A percentile compares a stretch with the other conserved stretches of the same genome.
Conservation (phyloP, 2,888 invertebrate species). For the Meganola albula region DNA sequence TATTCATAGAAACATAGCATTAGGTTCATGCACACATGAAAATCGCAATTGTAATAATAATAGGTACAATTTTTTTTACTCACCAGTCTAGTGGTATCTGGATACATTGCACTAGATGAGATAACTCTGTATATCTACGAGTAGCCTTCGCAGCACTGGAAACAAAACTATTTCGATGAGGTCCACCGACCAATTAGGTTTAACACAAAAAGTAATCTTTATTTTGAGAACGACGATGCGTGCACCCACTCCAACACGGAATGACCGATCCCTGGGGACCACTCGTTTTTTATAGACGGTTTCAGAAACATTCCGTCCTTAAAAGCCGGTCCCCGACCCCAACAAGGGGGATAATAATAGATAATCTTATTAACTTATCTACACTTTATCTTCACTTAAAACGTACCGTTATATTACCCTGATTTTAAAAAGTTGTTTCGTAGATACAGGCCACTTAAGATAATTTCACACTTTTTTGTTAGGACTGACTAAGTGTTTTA, state of each 20-base stretch:
- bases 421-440: slow-evolving; percentile 61
- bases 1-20: too few relatives aligned
- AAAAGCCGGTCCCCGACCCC: slow-evolving; percentile 71
- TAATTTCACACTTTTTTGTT: slow-evolving; percentile 71
- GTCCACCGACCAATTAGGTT: slow-evolving; percentile 34
- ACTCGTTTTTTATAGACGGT: slow-evolving; percentile 73
- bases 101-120: slow-evolving; percentile 45
- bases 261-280: slow-evolving; percentile 68
- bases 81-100: slow-evolving; percentile 46
- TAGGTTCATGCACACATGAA: too few relatives aligned
- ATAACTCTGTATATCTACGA: slow-evolving; percentile 38
- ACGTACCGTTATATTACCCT: slow-evolving; percentile 69
- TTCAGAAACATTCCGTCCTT: slow-evolving; percentile 71
- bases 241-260: slow-evolving; percentile 64
- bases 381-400: slow-evolving; percentile 74
- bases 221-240: slow-evolving; percentile 58
- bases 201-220: slow-evolving; percentile 45
- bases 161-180: slow-evolving; percentile 38
- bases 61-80: too few relatives aligned
- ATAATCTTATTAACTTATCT: slow-evolving; percentile 77
- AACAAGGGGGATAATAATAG: slow-evolving; percentile 69
- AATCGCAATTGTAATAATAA: slow-evolving; percentile 15
- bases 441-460: slow-evolving; percentile 66
- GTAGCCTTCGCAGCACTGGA: slow-evolving; percentile 37
- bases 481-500: slow-evolving; percentile 57